A percentile compares a stretch with the other conserved stretches of the same genome.
phyloP scores from a whole-genome alignment of 92 coral and sea anemone species.

The Zoanthus sociatus region DNA sequence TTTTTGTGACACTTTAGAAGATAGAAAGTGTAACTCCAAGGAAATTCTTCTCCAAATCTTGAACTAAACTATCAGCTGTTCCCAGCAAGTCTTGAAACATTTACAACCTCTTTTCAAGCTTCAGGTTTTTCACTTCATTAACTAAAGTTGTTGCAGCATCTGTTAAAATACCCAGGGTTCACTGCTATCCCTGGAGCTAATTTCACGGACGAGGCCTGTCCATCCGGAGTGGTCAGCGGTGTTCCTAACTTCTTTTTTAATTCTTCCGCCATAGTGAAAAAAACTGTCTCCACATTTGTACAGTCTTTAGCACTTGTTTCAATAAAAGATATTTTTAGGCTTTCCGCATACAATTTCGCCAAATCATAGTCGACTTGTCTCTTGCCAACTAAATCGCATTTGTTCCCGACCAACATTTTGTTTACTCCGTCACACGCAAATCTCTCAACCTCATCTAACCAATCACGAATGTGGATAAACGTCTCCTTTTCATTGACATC shows the following conservation, averaged over 20 bases:
- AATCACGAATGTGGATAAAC: constrained; percentile 82
- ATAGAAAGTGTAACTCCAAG: too few species aligned
- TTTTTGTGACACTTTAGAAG: too few species aligned
- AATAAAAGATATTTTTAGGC: constrained; percentile 81
- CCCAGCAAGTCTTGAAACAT: background rate
- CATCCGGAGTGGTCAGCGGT: constrained; percentile 78
- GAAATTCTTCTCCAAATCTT: too few species aligned
- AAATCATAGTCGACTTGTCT: constrained; percentile 86
- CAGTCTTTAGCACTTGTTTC: constrained; percentile 98
- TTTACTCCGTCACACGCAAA: constrained; percentile 93
- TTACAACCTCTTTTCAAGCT: background rate
- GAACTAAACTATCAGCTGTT: too few species aligned
- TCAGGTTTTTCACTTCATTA: background rate
- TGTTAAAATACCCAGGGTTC: constrained; percentile 50
- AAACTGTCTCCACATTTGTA: constrained; percentile 91
- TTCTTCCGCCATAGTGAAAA: constrained; percentile 94
- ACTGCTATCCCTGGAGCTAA: constrained; percentile 62
- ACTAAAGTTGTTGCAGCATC: constrained; percentile 58
- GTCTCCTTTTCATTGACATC: constrained; percentile 94
- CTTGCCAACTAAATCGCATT: constrained; percentile 85
- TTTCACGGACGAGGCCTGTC: constrained; percentile 38
- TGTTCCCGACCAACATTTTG: constrained; percentile 90
- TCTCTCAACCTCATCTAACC: constrained; percentile 90
- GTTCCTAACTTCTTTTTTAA: constrained; percentile 86
- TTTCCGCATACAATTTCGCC: constrained; percentile 89